These are phyloP conservation scores for Tanytarsus gracilentus DNA, from an alignment of 2,888 invertebrate species.

Conservation along the genomic window DNA sequence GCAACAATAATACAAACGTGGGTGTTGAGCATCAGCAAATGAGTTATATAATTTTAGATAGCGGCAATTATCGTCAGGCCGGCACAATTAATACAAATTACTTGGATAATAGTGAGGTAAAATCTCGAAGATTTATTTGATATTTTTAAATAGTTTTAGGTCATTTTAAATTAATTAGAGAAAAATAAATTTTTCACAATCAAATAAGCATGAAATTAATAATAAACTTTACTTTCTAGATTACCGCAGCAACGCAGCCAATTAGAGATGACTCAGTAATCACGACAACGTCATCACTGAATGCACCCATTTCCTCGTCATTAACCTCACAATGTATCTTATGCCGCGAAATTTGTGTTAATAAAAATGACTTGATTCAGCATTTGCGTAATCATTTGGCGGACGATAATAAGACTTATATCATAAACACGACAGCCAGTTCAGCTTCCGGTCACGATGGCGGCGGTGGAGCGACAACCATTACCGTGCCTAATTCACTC, in stretches of 20 bases:
- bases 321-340: slow-evolving; percentile 28
- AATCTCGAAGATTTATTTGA: too few species aligned
- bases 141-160: not conserved
- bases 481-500: slow-evolving; percentile 18
- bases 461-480: slow-evolving; percentile 1
- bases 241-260: too few species aligned
- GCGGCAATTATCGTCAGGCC: slow-evolving; percentile 15
- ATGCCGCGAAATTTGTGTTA: slow-evolving; percentile 26
- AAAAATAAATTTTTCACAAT: not conserved
- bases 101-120: too few species aligned
- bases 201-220: not conserved
- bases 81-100: too few species aligned
- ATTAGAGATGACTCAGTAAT: not conserved
- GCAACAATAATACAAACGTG: not conserved
- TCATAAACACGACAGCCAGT: slow-evolving; percentile 14
- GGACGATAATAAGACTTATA: slow-evolving; percentile 28
- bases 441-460: slow-evolving; percentile 16
- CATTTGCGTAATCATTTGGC: slow-evolving; percentile 27
- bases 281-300: not conserved
- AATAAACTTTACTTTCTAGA: too few species aligned
- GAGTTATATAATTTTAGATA: slow-evolving; percentile 24
- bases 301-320: slow-evolving; percentile 25
- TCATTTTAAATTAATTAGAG: not conserved
- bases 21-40: slow-evolving; percentile 12
- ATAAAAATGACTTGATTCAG: slow-evolving; percentile 25